Percentiles rank a stretch among this genome's conserved stretches.
These are phyloP conservation scores for Cassiopea andromeda DNA, from an alignment of 30 jellyfish, hydroid and myxozoan genomes.

Conservation along the genomic window DNA sequence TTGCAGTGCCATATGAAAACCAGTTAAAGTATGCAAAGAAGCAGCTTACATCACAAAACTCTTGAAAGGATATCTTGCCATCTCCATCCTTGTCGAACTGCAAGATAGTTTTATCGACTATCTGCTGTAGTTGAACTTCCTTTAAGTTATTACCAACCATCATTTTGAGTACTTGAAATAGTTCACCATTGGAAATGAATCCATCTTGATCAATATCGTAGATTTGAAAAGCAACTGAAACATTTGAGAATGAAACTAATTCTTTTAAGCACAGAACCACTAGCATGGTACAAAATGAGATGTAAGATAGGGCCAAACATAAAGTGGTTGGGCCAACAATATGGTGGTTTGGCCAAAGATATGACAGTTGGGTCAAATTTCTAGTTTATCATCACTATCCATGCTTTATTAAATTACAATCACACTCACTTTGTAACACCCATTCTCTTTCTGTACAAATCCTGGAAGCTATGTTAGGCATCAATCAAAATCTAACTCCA, in stretches of 20 bases:
- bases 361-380: no score
- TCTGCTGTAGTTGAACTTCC: slow-evolving; percentile 96
- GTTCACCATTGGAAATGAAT: slow-evolving; percentile 93
- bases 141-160: slow-evolving; percentile 97
- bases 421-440: no score
- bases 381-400: no score
- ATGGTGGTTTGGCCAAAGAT: no score
- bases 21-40: not conserved
- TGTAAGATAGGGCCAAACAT: not conserved
- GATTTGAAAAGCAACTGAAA: slow-evolving; percentile 92
- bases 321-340: no score
- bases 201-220: slow-evolving; percentile 98
- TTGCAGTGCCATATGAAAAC: not conserved
- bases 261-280: not conserved
- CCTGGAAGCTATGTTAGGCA: no score
- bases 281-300: not conserved
- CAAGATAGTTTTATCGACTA: slow-evolving; percentile 94
- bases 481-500: no score
- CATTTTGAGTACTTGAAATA: slow-evolving; percentile 89
- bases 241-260: not conserved
- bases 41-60: slow-evolving; percentile 87
- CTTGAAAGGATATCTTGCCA: slow-evolving; percentile 94
- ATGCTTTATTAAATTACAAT: no score
- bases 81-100: slow-evolving; percentile 96
- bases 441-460: no score